A percentile compares a stretch with the other conserved stretches of the same genome.
phyloP scores from a whole-genome alignment of 2,797 vertebrate genomes.

The Syndactyla subalaris region DNA sequence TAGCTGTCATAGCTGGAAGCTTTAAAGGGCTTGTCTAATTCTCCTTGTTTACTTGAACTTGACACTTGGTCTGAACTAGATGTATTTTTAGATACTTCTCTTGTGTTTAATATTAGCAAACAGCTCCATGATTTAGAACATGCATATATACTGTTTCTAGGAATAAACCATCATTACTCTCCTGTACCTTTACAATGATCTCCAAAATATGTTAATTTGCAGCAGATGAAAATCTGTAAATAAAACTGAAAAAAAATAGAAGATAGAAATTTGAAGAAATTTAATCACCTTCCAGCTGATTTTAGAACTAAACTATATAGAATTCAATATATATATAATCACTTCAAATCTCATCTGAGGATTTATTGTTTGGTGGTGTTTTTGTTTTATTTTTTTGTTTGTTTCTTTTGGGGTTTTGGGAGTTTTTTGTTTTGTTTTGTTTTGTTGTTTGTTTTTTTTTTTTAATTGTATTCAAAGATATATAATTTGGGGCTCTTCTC shows the following conservation, averaged over 20 bases:
- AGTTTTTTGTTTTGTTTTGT: not conserved
- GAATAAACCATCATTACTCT: not conserved
- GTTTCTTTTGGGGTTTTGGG: too few species aligned
- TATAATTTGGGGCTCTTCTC: not conserved
- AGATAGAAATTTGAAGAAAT: not conserved
- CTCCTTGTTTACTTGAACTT: not conserved
- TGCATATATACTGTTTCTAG: not conserved
- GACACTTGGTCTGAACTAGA: not conserved
- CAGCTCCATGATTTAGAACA: not conserved
- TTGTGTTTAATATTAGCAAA: not conserved
- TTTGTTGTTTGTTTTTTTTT: too few species aligned
- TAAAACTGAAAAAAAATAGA: not conserved
- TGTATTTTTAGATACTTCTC: not conserved
- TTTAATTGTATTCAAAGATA: not conserved
- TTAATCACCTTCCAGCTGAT: not conserved
- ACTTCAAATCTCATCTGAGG: not conserved
- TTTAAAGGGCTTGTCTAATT: not conserved
- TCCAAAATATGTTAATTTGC: not conserved
- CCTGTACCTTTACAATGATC: not conserved
- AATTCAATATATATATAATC: not conserved
- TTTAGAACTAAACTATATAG: not conserved
- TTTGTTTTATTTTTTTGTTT: too few species aligned
- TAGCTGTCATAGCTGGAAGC: not conserved
- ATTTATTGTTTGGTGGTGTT: not conserved
- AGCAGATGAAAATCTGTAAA: not conserved